Percentiles rank a stretch among this genome's conserved stretches.
Conservation (phyloP, 2,888 invertebrate species). For the Sturmia bella region DNA sequence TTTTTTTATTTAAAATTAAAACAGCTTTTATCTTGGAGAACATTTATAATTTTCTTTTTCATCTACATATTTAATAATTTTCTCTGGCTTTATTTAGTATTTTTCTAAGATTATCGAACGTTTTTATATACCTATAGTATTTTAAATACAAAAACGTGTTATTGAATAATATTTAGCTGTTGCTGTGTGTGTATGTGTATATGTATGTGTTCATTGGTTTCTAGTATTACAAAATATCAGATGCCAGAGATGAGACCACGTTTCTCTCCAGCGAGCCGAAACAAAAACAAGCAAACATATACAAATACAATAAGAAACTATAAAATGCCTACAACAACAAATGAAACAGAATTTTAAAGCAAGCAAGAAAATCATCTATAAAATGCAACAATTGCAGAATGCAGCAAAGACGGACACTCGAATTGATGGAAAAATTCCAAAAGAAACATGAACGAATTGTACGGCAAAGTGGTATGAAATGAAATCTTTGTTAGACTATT, state of each 20-base stretch:
- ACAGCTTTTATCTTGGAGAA: neutral
- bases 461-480: neutral
- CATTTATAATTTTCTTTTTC: neutral
- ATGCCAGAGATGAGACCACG: constrained; percentile 50
- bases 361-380: constrained; percentile 47
- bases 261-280: constrained; percentile 35
- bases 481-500: no score
- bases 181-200: constrained; percentile 33
- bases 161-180: neutral
- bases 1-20: neutral
- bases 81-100: constrained; percentile 1
- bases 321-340: constrained; percentile 17
- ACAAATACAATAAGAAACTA: constrained; percentile 25
- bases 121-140: constrained; percentile 23
- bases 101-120: constrained; percentile 17
- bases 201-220: constrained; percentile 20
- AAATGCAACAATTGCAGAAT: constrained; percentile 63
- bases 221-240: constrained; percentile 61
- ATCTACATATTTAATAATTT: neutral
- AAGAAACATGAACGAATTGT: constrained; percentile 6
- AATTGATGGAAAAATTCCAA: neutral
- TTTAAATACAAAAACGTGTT: constrained; percentile 43
- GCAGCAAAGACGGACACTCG: neutral
- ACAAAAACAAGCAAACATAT: constrained; percentile 23
- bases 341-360: constrained; percentile 7